These are phyloP conservation scores for Podargus strigoides DNA, from an alignment of 2,797 vertebrate species.

Conservation along the genomic window DNA sequence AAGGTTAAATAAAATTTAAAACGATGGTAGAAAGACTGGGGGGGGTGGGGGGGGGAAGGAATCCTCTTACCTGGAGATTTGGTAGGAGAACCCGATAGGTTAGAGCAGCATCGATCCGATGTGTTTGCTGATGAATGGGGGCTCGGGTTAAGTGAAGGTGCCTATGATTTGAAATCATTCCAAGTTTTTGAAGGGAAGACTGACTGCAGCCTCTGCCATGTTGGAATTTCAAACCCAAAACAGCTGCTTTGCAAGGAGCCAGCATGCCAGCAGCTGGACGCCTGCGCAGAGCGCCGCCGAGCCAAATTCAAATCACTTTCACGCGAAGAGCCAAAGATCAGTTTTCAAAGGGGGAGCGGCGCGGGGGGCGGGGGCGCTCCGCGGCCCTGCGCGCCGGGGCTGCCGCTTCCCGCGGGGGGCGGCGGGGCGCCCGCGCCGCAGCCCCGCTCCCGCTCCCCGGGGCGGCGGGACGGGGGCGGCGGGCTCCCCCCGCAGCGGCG, in stretches of 20 bases:
- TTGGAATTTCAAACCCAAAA: conserved; percentile 99
- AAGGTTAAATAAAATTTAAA: conserved; percentile 67
- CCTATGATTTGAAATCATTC: conserved; percentile 92
- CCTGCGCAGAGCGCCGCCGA: conserved; percentile 86
- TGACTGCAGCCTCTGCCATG: conserved; percentile 98
- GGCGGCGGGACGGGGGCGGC: neutral
- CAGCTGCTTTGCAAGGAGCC: conserved; percentile 93
- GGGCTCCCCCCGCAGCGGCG: neutral
- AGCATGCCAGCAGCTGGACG: conserved; percentile 86
- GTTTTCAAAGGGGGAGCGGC: conserved; percentile 74
- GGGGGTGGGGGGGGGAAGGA: neutral
- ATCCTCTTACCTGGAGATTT: conserved; percentile 88
- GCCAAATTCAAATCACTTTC: conserved; percentile 92
- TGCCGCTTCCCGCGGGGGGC: neutral
- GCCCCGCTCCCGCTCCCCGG: neutral
- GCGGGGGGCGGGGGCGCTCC: conserved; percentile 43
- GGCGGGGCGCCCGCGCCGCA: neutral
- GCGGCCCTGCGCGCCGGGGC: conserved; percentile 24
- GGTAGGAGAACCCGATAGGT: conserved; percentile 80
- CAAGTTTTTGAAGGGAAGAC: conserved; percentile 94
- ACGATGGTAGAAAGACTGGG: conserved; percentile 36
- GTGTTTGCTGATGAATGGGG: conserved; percentile 81
- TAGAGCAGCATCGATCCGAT: conserved; percentile 87
- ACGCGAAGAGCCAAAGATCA: conserved; percentile 78
- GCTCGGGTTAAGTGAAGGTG: conserved; percentile 84